Conservation (phyloP, 2,888 invertebrate genomes). For the Folsomia candida region DNA sequence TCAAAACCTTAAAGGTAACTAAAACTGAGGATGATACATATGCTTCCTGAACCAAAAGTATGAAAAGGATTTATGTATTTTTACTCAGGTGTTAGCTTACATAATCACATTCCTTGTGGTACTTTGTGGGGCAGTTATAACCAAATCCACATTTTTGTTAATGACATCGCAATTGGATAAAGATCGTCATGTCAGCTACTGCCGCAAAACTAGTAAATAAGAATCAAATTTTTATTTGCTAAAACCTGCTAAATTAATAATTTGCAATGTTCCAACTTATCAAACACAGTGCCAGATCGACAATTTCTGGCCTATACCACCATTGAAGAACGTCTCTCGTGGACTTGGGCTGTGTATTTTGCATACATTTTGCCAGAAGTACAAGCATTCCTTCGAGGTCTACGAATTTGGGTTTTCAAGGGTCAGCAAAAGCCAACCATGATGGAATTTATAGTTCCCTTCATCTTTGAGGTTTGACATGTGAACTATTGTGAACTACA, state of each 20-base stretch:
- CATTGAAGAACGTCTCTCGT: conserved; percentile 51
- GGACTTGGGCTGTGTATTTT: conserved; percentile 53
- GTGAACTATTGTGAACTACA: neutral
- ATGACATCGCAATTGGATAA: conserved; percentile 54
- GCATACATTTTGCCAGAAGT: conserved; percentile 52
- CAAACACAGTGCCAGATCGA: conserved; percentile 17
- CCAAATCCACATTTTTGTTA: conserved; percentile 54
- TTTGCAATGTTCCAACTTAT: neutral
- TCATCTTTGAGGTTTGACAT: conserved; percentile 44
- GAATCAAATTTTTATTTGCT: too few relatives aligned
- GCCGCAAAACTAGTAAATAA: conserved; percentile 28
- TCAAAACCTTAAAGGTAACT: conserved; percentile 51
- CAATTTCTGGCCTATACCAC: conserved; percentile 39
- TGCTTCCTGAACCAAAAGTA: neutral
- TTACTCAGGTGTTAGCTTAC: conserved; percentile 53
- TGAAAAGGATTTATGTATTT: conserved; percentile 17
- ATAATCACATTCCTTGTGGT: conserved; percentile 55
- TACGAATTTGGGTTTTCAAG: conserved; percentile 52
- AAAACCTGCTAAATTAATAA: neutral
- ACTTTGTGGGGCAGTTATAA: conserved; percentile 54
- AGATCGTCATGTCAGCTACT: conserved; percentile 55
- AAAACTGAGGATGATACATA: too few relatives aligned
- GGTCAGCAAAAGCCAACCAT: conserved; percentile 39
- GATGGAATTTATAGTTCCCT: conserved; percentile 37
- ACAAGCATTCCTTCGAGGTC: conserved; percentile 50